Conservation (phyloP, 2,888 invertebrate species). For the Drosophila falleni region DNA sequence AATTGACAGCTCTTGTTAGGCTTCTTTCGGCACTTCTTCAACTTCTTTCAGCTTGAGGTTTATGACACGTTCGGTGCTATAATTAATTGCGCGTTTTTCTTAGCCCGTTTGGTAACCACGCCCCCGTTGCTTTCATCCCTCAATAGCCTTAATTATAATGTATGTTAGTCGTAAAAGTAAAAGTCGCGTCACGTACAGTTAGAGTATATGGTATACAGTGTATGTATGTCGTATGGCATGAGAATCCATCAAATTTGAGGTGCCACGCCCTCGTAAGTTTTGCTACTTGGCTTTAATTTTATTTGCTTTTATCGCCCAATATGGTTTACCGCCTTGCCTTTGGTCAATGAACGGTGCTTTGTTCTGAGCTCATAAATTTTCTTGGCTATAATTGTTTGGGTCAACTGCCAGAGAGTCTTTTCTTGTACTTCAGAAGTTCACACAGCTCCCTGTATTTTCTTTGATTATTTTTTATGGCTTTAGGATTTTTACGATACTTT, state of each 20-base stretch:
- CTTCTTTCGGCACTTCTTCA: conserved; percentile 26
- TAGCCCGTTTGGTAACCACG: conserved; percentile 37
- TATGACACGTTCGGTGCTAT: conserved; percentile 72
- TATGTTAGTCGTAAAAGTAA: conserved; percentile 73
- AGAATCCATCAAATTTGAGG: conserved; percentile 52
- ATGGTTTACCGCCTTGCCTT: conserved; percentile 53
- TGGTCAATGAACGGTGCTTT: conserved; percentile 48
- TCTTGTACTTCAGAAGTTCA: neutral
- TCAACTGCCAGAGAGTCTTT: conserved; percentile 11
- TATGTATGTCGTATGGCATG: neutral
- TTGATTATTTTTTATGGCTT: conserved; percentile 70
- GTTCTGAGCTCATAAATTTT: conserved; percentile 49
- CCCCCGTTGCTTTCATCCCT: conserved; percentile 31
- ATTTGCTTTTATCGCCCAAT: conserved; percentile 69
- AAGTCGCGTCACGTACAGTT: conserved; percentile 69
- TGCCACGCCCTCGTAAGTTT: conserved; percentile 45
- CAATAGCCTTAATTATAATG: conserved; percentile 70
- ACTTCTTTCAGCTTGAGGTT: conserved; percentile 35
- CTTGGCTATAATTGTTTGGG: conserved; percentile 52
- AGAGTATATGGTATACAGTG: conserved; percentile 17
- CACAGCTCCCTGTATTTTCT: conserved; percentile 28
- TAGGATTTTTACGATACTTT: conserved; percentile 61
- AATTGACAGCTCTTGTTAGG: conserved; percentile 60
- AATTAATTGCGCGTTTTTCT: conserved; percentile 68
- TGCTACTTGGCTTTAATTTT: conserved; percentile 59